Conservation (phyloP, 2,113 vertebrate species). For the Dissostichus mawsoni region DNA sequence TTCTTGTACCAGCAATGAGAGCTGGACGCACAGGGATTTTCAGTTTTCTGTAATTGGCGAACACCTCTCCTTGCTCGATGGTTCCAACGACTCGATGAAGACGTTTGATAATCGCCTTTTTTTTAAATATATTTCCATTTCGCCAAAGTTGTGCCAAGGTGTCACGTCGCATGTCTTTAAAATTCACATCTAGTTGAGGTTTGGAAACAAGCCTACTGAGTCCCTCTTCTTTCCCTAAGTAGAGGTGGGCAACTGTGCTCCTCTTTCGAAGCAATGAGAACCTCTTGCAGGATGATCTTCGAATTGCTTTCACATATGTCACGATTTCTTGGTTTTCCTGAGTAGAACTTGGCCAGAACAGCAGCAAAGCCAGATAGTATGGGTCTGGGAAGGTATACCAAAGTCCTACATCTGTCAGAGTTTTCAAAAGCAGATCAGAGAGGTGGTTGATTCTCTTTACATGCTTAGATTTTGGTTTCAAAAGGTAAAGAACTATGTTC, state of each 20-base stretch:
- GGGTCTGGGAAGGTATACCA: conserved; percentile 48
- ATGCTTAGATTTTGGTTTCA: conserved; percentile 35
- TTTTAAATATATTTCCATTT: conserved; percentile 72
- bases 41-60: conserved; percentile 53
- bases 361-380: conserved; percentile 68
- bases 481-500: conserved; percentile 60
- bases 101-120: conserved; percentile 30
- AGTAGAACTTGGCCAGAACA: conserved; percentile 65
- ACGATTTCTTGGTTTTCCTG: conserved; percentile 39
- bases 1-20: conserved; percentile 41
- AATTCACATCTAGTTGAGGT: conserved; percentile 43
- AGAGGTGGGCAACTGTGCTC: conserved; percentile 61
- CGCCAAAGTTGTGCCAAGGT: conserved; percentile 54
- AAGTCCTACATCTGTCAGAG: conserved; percentile 56
- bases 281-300: conserved; percentile 24
- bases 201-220: conserved; percentile 67
- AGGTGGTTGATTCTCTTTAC: conserved; percentile 28
- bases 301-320: conserved; percentile 57
- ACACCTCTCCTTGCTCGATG: conserved; percentile 47
- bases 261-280: conserved; percentile 21
- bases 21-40: conserved; percentile 67
- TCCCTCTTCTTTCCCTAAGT: conserved; percentile 43
- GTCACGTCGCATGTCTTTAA: conserved; percentile 16
- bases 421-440: background rate
- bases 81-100: conserved; percentile 63